Base-by-base conservation (phyloP, 1,140 invertebrate genomes). In the Drosophila varians region DNA sequence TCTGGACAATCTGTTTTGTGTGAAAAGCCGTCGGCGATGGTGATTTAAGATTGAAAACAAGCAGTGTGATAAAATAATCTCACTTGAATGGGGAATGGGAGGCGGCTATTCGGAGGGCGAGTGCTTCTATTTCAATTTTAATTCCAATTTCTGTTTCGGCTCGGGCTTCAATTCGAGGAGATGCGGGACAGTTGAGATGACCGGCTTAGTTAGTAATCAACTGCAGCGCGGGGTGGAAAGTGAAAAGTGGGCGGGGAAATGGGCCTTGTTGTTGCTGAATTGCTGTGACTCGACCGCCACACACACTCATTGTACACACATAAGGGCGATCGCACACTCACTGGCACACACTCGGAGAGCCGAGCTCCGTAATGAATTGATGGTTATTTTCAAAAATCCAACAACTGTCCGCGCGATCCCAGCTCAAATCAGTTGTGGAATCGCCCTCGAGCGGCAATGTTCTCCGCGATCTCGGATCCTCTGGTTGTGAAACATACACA, bases 341-440 rank as follows among this genome's bases (percentile, higher is more conserved):
- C 25, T 23, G 18, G 18, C 52, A 53, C 56, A 61, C 47, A 61
- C 40, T 58, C 34, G 43, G 38, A 45, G 45, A 52, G 43, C 21
- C n/a, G 42, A 34, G 48, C 69, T 76, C 45, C 38, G 82, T 70
- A 77, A 77, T 86, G 82, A 86, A 80, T 84, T 86, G 82, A 87
- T 86, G 82, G 82, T 87, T 87, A 86, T 86, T 87, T 88, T 87
- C 82, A 87, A 87, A 87, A 87, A 87, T 87, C 83, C 82, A 90
- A 90, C 84, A 73, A 90, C 89, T 90, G 83, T 87, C 83, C 88
- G 88, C 66, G 82, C 77, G 88, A 90, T 86, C 83, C 69, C 52
- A 73, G 69, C 80, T 73, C 71, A 89, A 90, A 90, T 90, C 88
- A 90, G 89, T 90, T 76, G 74, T 71, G 73, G 84, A 86, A 77